phyloP scores from a whole-genome alignment of 2,888 invertebrate genomes.

The Tipula lateralis region DNA sequence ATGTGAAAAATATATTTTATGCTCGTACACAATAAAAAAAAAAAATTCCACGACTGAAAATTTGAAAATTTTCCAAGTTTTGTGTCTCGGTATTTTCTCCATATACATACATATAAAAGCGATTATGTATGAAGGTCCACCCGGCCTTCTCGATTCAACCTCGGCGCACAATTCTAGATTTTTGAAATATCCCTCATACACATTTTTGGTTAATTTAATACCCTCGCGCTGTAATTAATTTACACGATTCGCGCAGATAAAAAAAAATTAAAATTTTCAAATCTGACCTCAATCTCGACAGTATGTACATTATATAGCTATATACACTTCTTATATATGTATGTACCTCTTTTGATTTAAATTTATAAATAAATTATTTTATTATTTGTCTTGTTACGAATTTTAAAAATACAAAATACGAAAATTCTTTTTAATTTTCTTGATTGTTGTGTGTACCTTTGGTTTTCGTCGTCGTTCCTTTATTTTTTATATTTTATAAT shows the following conservation, averaged over 20 bases:
- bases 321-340: background rate
- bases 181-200: background rate
- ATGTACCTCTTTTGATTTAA: background rate
- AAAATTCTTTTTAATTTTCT: background rate
- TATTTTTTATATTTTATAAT: background rate
- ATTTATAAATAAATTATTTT: background rate
- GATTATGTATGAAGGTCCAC: background rate
- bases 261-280: background rate
- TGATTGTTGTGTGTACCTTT: background rate
- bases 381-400: constrained; percentile 24
- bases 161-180: background rate
- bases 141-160: background rate
- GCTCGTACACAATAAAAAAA: background rate
- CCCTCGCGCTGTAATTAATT: background rate
- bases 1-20: background rate
- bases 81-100: background rate
- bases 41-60: constrained; percentile 11
- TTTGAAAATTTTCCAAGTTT: background rate
- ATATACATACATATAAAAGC: background rate
- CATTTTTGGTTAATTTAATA: background rate
- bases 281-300: constrained; percentile 11
- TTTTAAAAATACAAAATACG: background rate
- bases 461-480: background rate
- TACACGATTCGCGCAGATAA: background rate
- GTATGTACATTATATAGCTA: background rate